Evolutionary conservation across 2,888 invertebrate genomes (phyloP).

Genomic region (Zaprionus obscuricornis): DNA sequence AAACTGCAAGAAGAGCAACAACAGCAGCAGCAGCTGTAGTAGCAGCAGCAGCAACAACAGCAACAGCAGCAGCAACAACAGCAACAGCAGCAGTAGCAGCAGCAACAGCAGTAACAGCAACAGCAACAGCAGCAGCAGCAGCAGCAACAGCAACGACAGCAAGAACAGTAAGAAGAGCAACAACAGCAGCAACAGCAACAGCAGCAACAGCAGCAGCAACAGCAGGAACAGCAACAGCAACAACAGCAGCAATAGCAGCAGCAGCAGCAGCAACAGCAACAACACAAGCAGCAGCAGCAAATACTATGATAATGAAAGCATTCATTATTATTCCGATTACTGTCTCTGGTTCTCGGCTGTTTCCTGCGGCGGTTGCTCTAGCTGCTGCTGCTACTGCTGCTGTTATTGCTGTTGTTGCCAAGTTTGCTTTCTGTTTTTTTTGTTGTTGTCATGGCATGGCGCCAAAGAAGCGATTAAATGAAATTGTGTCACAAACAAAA

Average conservation of each 20-base stretch:
- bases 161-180: constrained; percentile 4
- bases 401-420: constrained; percentile 18
- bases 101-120: constrained; percentile 19
- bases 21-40: constrained; percentile 19
- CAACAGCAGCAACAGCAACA: constrained; percentile 20
- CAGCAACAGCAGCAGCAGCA: constrained; percentile 39
- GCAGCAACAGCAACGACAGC: constrained; percentile 4
- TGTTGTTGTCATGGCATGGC: constrained; percentile 55
- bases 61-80: constrained; percentile 10
- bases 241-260: constrained; percentile 23
- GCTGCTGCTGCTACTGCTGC: constrained; percentile 5
- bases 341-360: constrained; percentile 35
- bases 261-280: constrained; percentile 9
- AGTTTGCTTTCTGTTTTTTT: constrained; percentile 8
- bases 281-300: constrained; percentile 41
- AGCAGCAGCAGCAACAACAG: constrained; percentile 6
- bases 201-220: constrained; percentile 4
- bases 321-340: constrained; percentile 75
- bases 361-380: constrained; percentile 31
- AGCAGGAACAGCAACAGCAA: constrained; percentile 3
- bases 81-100: constrained; percentile 22
- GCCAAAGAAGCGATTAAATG: constrained; percentile 81
- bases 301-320: constrained; percentile 72
- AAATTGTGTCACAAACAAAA: constrained; percentile 76
- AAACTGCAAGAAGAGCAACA: constrained; percentile 69